phyloP scores from a whole-genome alignment of 2,113 vertebrate species.

The Campylomormyrus tamandua region DNA sequence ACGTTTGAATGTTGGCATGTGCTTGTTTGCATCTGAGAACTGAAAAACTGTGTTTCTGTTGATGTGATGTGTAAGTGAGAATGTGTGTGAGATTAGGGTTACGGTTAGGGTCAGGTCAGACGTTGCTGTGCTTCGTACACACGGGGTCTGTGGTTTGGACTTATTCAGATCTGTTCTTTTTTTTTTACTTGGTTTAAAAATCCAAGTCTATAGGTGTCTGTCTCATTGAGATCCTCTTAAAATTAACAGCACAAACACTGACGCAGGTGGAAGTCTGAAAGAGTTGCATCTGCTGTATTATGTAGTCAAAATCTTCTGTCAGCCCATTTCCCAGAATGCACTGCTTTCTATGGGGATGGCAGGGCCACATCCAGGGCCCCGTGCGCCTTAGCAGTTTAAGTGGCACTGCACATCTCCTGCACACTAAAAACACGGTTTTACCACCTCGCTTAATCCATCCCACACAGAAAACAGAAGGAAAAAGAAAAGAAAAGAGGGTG shows the following conservation, averaged over 20 bases:
- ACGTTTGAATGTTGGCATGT: background rate
- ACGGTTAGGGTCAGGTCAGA: background rate
- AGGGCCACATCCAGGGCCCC: background rate
- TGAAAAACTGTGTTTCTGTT: background rate
- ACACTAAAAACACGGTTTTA: constrained; percentile 72
- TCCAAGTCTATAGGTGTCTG: background rate
- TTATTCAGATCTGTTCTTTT: background rate
- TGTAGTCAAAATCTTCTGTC: background rate
- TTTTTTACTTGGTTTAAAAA: background rate
- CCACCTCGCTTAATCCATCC: constrained; percentile 65
- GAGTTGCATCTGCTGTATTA: background rate
- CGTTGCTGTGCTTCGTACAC: background rate
- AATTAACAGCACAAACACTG: background rate
- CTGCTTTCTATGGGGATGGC: background rate
- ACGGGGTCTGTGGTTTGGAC: background rate
- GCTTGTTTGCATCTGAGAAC: background rate
- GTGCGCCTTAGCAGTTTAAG: background rate
- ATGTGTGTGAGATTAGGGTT: background rate
- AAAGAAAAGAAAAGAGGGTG: constrained; percentile 43
- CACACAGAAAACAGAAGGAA: constrained; percentile 53
- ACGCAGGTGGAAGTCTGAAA: background rate
- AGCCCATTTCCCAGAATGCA: background rate
- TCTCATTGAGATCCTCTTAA: background rate
- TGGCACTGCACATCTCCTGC: constrained; percentile 22
- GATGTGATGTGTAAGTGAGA: background rate